These are phyloP conservation scores for Sinella curviseta DNA, from an alignment of 1,140 invertebrate genomes.

Conservation along the genomic window DNA sequence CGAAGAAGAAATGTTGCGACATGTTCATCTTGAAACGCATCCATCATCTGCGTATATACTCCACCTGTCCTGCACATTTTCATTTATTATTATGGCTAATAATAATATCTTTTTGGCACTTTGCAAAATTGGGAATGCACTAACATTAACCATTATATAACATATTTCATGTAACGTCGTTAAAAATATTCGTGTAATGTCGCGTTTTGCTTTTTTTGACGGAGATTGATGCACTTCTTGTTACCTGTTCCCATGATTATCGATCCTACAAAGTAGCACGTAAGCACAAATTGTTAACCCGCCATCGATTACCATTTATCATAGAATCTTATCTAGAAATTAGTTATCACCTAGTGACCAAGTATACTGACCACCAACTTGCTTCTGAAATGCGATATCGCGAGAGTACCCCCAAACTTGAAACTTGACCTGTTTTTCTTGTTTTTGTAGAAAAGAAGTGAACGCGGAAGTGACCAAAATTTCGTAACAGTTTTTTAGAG, in stretches of 20 bases:
- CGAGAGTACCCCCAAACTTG: neutral
- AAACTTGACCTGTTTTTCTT: conserved; percentile 6
- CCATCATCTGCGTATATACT: too few relatives aligned
- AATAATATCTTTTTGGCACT: too few relatives aligned
- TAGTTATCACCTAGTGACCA: too few relatives aligned
- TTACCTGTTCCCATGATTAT: neutral
- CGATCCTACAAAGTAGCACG: neutral
- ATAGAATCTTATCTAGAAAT: too few relatives aligned
- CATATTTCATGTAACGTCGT: neutral
- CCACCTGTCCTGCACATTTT: too few relatives aligned
- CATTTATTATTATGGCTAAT: too few relatives aligned
- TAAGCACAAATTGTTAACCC: neutral
- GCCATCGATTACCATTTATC: too few relatives aligned
- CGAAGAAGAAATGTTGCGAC: too few relatives aligned
- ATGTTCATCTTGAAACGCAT: neutral
- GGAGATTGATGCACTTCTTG: neutral
- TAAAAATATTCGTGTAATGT: neutral
- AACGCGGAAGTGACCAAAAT: neutral
- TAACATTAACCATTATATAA: neutral
- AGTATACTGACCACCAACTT: neutral
- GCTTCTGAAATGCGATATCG: neutral
- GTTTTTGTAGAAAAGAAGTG: too few relatives aligned
- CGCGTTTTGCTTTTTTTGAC: neutral
- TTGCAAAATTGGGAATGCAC: too few relatives aligned
- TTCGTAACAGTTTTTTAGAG: neutral